Evolutionary conservation across 1,140 invertebrate genomes (phyloP), one percentile per base, ranked within the genome.

Genomic region (Drosophila sturtevanti): DNA sequence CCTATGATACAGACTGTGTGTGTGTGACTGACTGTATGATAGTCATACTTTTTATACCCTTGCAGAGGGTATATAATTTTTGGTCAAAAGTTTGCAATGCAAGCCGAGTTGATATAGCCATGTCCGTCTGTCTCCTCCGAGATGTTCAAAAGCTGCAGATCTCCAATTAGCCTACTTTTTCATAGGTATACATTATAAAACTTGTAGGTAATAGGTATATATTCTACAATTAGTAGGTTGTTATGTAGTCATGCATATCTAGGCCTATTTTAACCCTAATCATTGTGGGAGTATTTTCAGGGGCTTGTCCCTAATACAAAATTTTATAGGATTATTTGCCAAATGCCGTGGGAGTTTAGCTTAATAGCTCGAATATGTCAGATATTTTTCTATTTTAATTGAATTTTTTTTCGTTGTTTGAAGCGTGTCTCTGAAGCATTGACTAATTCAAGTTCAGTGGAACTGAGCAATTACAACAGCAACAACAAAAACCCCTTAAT

Each of bases 361-460:
- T 41, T 10, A 21, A 41, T 5, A 41, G n/a, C n/a, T 24, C 14
- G 14, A 31, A 31, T 55, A 59, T 21, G 56, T 3, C 34, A 59
- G n/a, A 59, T 18, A 58, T 18, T 38, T 69, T 68, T 41, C 44
- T 34, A 0, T 59, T 59, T 68, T 52, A 63, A 66, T 76, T 66
- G 65, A 66, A 41, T 72, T 74, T 74, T 54, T 16, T 44, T 51
- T 41, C 41, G 27, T 51, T 54, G 56, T 9, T 72, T 58, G 72
- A 16, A 73, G 73, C 59, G 21, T 35, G 60, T 63, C 67, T 64
- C 67, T 62, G 61, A 64, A 55, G 18, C 37, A 63, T 71, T 81
- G 81, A 86, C 81, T 86, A 87, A 87, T 87, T 87, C 81, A 86
- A 86, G 81, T 87, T 86, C 82, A 86, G 63, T 72, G 68, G 72